Evolutionary conservation across 2,888 invertebrate genomes (phyloP), one percentile per base, ranked within the genome.

Genomic region (Acleris laterana): DNA sequence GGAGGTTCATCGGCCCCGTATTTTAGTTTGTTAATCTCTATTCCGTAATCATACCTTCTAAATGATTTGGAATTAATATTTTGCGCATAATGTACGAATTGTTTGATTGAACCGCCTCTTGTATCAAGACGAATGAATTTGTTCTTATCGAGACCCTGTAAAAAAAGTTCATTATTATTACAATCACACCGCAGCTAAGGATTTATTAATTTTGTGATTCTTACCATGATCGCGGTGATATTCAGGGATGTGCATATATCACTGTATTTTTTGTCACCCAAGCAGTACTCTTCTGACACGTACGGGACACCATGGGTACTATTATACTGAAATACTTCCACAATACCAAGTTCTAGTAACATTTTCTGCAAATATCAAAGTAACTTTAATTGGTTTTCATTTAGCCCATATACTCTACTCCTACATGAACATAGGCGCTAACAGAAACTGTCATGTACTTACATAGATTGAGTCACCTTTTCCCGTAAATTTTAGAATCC

Each of bases 401-500:
- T 38, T 38, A 4, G 13, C 4, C 0, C 32, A 32, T 32, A 32
- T 32, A 32, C 2, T 11, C 32, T n/a, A n/a, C n/a, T 25, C 6
- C 25, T 32, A 32, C 17, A 17, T 46, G 7, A 46, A 46, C 9
- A 20, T 20, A 17, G 7, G 20, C 25, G 1, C n/a, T 17, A 42
- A 20, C 25, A 7, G 22, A 25, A 25, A 28, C 17, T 55, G 3
- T n/a, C 16, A 28, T 9, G 1, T 53, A 82, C 89, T 85, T 73
- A 89, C 90, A 62, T 85, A 88, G 65, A 89, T 78, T 1, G 67
- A 1, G 59, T 88, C 80, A 2, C 80, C 77, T 0, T 73, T 20
- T 2, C 7, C 13, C 2, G 89, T 80, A 3, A 70, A 0, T 2
- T 38, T n/a, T 2, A 17, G 13, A 2, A 89, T 19, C 7, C 73